Evolutionary conservation across 92 coral and sea anemone species (phyloP), one percentile per base, ranked within the genome.

Genomic region (Siderastrea radians): DNA sequence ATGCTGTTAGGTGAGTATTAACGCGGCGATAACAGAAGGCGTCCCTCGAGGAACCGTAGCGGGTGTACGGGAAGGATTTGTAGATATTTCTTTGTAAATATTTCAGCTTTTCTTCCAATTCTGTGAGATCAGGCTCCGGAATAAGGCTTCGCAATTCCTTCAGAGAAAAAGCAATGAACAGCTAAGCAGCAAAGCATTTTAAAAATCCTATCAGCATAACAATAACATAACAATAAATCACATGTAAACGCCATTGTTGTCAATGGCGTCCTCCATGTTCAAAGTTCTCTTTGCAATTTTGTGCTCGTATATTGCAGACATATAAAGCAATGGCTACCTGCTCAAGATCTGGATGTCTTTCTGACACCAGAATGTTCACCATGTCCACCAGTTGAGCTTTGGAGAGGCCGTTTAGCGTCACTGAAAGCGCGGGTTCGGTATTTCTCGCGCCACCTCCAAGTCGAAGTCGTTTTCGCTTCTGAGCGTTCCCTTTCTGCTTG

Each of bases 61-160:
- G 85, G 2, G 94, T 77, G 79, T 92, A 17, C 0, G 98, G 98
- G 50, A 95, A 95, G 15, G 98, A 87, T 62, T 95, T 95, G 83
- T 72, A 95, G 64, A 95, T 93, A 71, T 93, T 95, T 65, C 96
- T 77, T 63, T 90, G 84, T 11, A 95, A 80, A 65, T 74, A 80
- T 6, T 78, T 81, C 38, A 95, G 90, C 78, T 84, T 95, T 15
- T 73, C 78, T 60, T 93, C 96, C 88, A 95, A 66, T 49, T 91
- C 96, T 60, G 67, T 71, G 11, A 95, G 83, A 79, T 95, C 94
- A 17, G 98, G 98, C 15, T 93, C 96, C 8, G 98, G 98, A 65
- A 95, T 78, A 49, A 95, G 90, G 52, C 94, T 60, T 43, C 70
- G 82, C 8, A 95, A 48, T 70, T 93, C 98, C 98, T 95, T 55